Evolutionary conservation across 2,113 vertebrate species (phyloP).

Genomic region (Syngnathus scovelli): DNA sequence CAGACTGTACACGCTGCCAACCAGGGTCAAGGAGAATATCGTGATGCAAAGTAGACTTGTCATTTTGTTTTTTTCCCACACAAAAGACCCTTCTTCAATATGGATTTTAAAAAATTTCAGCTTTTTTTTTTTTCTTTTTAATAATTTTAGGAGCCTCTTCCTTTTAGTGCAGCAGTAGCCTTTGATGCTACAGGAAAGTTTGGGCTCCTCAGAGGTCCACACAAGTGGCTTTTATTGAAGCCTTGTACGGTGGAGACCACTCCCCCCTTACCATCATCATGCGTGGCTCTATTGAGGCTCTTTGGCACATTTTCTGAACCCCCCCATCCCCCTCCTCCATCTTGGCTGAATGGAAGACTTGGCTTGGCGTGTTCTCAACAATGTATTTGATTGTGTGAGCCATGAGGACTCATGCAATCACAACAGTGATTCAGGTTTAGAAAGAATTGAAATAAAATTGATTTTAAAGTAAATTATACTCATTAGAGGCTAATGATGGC

Average conservation of each 20-base stretch:
- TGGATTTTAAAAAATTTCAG: neutral
- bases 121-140: neutral
- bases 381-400: constrained; percentile 1
- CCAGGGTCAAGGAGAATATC: constrained; percentile 81
- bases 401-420: neutral
- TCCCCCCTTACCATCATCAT: constrained; percentile 64
- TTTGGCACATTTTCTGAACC: constrained; percentile 48
- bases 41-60: constrained; percentile 80
- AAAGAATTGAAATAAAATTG: neutral
- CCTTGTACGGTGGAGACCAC: constrained; percentile 61
- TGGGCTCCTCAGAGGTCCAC: constrained; percentile 61
- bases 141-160: constrained; percentile 6
- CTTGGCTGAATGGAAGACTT: constrained; percentile 10
- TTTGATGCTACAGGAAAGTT: constrained; percentile 68
- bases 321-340: constrained; percentile 4
- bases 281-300: constrained; percentile 39
- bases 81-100: constrained; percentile 44
- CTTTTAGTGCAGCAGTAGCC: constrained; percentile 52
- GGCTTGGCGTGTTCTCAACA: constrained; percentile 10
- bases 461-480: neutral
- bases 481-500: neutral
- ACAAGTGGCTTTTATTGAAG: constrained; percentile 75
- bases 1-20: constrained; percentile 73
- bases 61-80: constrained; percentile 70
- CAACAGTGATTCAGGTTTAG: neutral